phyloP scores from a whole-genome alignment of 2,113 vertebrate genomes.

The Nesospiza acunhae region DNA sequence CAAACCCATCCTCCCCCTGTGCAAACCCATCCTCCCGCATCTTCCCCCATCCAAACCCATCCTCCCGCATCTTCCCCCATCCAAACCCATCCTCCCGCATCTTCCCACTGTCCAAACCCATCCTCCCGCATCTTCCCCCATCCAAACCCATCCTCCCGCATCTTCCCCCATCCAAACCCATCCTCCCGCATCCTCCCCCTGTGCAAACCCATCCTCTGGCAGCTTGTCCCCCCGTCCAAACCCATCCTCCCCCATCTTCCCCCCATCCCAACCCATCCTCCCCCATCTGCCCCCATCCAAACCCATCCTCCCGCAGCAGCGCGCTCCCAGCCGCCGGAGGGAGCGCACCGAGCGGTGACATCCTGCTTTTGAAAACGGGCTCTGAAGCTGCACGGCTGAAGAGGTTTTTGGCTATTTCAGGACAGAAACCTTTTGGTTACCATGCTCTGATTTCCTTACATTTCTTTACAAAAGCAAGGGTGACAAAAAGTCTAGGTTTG shows the following conservation, averaged over 20 bases:
- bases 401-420: rapidly evolving
- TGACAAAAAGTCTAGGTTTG: not conserved
- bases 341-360: rapidly evolving
- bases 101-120: not conserved
- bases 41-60: no score
- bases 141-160: not conserved
- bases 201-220: not conserved
- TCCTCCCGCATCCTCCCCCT: no score
- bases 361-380: not conserved
- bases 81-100: not conserved
- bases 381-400: not conserved
- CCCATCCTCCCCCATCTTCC: not conserved
- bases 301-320: rapidly evolving
- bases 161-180: not conserved
- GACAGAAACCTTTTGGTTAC: not conserved
- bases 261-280: no score
- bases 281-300: not conserved
- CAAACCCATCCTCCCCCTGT: no score
- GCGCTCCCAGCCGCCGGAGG: rapidly evolving
- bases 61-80: no score
- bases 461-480: not conserved
- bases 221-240: not conserved
- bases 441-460: not conserved
- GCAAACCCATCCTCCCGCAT: no score
- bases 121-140: not conserved